A percentile compares a stretch with the other conserved stretches of the same genome.
phyloP scores from a whole-genome alignment of 2,113 vertebrate genomes.

The Petrocephalus microphthalmus region DNA sequence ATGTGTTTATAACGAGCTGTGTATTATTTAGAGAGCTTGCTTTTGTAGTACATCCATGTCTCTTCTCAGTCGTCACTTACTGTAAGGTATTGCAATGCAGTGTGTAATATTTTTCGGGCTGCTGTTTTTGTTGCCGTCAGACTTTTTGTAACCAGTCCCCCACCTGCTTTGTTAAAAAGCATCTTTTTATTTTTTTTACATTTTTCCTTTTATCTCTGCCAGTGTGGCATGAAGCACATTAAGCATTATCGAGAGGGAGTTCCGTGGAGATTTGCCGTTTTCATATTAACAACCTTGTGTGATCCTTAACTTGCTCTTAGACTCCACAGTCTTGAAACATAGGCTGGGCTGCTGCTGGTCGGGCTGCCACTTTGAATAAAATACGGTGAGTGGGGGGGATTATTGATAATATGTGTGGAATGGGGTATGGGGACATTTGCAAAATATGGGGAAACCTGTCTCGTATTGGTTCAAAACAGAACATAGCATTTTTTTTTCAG shows the following conservation, averaged over 20 bases:
- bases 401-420: not conserved
- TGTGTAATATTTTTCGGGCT: not conserved
- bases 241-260: constrained; percentile 31
- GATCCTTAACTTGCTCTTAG: too few relatives aligned
- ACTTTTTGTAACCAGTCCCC: not conserved
- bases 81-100: not conserved
- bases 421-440: not conserved
- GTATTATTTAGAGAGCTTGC: constrained; percentile 1
- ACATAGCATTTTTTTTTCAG: not conserved
- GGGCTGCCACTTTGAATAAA: too few relatives aligned
- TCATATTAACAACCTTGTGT: not conserved
- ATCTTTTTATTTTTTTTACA: not conserved
- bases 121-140: not conserved
- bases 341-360: too few relatives aligned
- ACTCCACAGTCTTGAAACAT: too few relatives aligned
- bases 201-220: constrained; percentile 5
- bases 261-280: constrained; percentile 27
- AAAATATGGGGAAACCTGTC: not conserved
- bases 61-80: not conserved
- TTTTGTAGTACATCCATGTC: not conserved
- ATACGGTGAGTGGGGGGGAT: not conserved
- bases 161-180: not conserved
- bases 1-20: constrained; percentile 4
- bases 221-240: constrained; percentile 25
- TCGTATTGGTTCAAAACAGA: not conserved